Base-by-base conservation (phyloP, 1,140 invertebrate species). In the Propsilocerus akamusi region DNA sequence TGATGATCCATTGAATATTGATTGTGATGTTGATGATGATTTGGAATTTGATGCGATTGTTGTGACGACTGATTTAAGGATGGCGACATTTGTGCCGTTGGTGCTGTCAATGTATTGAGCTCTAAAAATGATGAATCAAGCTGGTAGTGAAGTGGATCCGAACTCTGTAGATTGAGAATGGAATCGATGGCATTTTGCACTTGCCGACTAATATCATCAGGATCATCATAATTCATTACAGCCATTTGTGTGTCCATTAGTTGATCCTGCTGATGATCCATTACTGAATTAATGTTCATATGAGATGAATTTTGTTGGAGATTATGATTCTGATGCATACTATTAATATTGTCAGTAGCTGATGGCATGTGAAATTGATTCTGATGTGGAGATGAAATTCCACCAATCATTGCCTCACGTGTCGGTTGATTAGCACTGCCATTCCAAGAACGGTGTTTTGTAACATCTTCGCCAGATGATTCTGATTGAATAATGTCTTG, bases 121-220 rank as follows among this genome's bases (percentile, higher is more conserved):
- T 41, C 34, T 8, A 41, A 20, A 10, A 41, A 41, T 17, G 34
- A 41, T 20, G 34, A 17, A 53, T 64, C 61, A 32, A 65, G 30
- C 8, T 63, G 63, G 22, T 54, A 57, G 10, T 52, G 54, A 11
- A 57, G 20, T 10, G 56, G 55, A 41, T 57, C 56, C 26, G 59
- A 59, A 14, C 47, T 53, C 57, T 82, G 80, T 52, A 83, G 63
- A 63, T 81, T 83, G 24, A 83, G 66, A 56, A 85, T 84, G 57
- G 79, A 81, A 57, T 84, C 80, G 50, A 84, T 84, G 47, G 82
- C 81, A 53, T 77, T 80, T 60, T 83, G 80, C 30, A 84, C 80
- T 59, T 85, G 82, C 8, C 80, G 77, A 51, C 78, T 80, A 37
- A 84, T 80, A 52, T 79, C 73, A 52, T 73, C 72, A 53, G 76